Percentiles rank a stretch among this genome's conserved stretches.
Evolutionary conservation across 2,888 invertebrate species (phyloP).

Genomic region (Cosmorhoe ocellata): DNA sequence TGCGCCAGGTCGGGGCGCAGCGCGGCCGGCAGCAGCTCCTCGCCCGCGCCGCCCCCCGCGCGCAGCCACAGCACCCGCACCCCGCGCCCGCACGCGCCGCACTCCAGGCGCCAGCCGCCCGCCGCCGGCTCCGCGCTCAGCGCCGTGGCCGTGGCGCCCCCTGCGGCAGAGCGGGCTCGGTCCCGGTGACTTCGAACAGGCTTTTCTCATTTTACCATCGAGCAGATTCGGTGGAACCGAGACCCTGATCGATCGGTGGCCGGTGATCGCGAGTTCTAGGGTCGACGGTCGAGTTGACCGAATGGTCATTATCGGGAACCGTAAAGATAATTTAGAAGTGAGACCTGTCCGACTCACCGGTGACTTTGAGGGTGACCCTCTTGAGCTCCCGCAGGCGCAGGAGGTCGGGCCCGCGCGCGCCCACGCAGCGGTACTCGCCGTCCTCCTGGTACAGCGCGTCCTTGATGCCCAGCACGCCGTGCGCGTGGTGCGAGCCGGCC

Average conservation of each 20-base stretch:
- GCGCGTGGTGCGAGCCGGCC: slow-evolving; percentile 70
- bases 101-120: slow-evolving; percentile 70
- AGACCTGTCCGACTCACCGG: slow-evolving; percentile 51
- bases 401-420: slow-evolving; percentile 63
- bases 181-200: too few species aligned
- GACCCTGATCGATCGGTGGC: too few species aligned
- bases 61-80: slow-evolving; percentile 59
- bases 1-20: slow-evolving; percentile 58
- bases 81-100: slow-evolving; percentile 68
- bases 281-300: too few species aligned
- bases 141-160: slow-evolving; percentile 66
- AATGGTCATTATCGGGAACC: too few species aligned
- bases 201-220: too few species aligned
- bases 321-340: too few species aligned
- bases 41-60: slow-evolving; percentile 38
- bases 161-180: slow-evolving; percentile 40
- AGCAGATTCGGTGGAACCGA: too few species aligned
- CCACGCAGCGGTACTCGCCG: slow-evolving; percentile 89
- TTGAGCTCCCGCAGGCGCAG: slow-evolving; percentile 65
- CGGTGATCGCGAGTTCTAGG: too few species aligned
- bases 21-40: slow-evolving; percentile 46
- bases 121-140: slow-evolving; percentile 53
- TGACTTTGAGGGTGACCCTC: slow-evolving; percentile 66
- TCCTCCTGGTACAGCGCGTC: slow-evolving; percentile 90
- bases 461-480: slow-evolving; percentile 80